phyloP scores from a whole-genome alignment of 2,113 vertebrate species.

The Zonotrichia leucophrys region DNA sequence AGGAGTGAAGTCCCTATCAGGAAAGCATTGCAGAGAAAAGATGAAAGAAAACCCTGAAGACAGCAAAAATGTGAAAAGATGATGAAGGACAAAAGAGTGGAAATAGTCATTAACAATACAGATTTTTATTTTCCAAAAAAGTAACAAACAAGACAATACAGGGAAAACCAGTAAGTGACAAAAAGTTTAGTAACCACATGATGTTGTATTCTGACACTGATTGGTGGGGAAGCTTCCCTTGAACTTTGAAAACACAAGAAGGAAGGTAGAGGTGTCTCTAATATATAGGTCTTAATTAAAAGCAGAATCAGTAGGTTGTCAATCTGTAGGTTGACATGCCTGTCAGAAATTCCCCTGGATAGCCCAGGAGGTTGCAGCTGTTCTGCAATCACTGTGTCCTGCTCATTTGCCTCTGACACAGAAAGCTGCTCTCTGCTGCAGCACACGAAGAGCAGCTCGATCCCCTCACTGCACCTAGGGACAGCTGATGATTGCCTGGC shows the following conservation, averaged over 20 bases:
- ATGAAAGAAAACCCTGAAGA: not conserved
- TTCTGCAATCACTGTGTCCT: not conserved
- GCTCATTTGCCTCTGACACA: not conserved
- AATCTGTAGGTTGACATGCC: not conserved
- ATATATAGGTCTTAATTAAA: not conserved
- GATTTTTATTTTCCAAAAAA: not conserved
- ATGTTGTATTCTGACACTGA: not conserved
- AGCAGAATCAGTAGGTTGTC: not conserved
- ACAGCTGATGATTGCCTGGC: conserved; percentile 19
- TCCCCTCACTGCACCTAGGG: not conserved
- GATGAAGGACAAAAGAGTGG: not conserved
- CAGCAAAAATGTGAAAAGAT: not conserved
- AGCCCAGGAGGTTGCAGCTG: not conserved
- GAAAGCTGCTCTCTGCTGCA: not conserved
- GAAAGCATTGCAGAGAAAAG: not conserved
- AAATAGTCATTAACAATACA: not conserved
- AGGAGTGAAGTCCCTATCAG: not conserved
- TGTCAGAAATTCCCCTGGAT: not conserved
- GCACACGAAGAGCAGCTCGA: not conserved
- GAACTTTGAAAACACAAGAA: not conserved
- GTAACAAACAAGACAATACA: not conserved
- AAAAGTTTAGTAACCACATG: not conserved
- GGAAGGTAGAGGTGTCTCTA: not conserved
- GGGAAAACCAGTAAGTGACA: not conserved
- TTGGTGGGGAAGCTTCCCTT: not conserved